phyloP scores from a whole-genome alignment of 2,797 vertebrate species.

The Fistularia commersonii region DNA sequence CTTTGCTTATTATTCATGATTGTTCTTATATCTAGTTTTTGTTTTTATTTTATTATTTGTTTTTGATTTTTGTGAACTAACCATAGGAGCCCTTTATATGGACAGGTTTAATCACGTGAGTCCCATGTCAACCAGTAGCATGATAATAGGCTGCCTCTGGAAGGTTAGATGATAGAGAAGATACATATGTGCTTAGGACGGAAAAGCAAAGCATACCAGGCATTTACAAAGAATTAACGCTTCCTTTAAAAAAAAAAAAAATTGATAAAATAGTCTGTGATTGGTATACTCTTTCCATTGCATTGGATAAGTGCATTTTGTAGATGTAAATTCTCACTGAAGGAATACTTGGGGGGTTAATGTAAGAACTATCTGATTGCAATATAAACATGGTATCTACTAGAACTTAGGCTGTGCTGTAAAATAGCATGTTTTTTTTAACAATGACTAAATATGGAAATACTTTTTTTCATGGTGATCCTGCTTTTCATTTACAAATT shows the following conservation, averaged over 20 bases:
- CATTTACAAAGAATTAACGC: slow-evolving; percentile 78
- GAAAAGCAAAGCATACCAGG: slow-evolving; percentile 81
- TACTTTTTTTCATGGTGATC: too few species aligned
- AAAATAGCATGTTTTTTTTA: background rate
- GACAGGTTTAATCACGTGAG: slow-evolving; percentile 83
- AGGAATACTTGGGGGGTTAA: slow-evolving; percentile 32
- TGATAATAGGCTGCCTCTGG: slow-evolving; percentile 84
- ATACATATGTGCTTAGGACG: slow-evolving; percentile 71
- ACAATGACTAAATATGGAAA: too few species aligned
- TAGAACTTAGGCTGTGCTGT: too few species aligned
- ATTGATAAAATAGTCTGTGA: background rate
- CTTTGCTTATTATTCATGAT: slow-evolving; percentile 94
- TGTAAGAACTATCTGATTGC: background rate
- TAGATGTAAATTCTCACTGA: slow-evolving; percentile 58
- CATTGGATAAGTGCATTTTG: slow-evolving; percentile 13
- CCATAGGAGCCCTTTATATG: slow-evolving; percentile 86
- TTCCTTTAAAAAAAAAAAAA: slow-evolving; percentile 52
- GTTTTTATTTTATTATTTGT: slow-evolving; percentile 58
- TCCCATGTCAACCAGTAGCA: slow-evolving; percentile 83
- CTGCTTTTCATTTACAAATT: too few species aligned
- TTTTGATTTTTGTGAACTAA: slow-evolving; percentile 88
- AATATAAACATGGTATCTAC: background rate
- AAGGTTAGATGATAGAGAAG: slow-evolving; percentile 70
- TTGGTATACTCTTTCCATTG: slow-evolving; percentile 5
- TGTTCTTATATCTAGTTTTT: slow-evolving; percentile 72